A percentile compares a stretch with the other conserved stretches of the same genome.
Conservation (phyloP, 2,888 invertebrate species). For the Cataglyphis albicans region DNA sequence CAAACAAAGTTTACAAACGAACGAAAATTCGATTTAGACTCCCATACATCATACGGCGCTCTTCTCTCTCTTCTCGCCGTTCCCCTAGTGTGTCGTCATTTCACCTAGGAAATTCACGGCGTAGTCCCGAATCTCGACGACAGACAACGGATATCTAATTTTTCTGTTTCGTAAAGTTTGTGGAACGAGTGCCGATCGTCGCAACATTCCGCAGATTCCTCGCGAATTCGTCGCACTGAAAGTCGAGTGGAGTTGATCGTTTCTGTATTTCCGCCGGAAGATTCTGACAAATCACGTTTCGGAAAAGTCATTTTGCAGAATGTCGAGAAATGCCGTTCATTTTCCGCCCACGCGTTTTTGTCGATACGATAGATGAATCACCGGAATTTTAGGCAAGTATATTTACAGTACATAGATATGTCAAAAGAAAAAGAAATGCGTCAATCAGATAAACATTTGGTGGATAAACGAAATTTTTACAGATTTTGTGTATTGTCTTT, state of each 20-base stretch:
- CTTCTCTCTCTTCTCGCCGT: constrained; percentile 51
- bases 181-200: constrained; percentile 65
- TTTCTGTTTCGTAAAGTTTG: constrained; percentile 80
- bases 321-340: constrained; percentile 62
- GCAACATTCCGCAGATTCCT: constrained; percentile 76
- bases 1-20: constrained; percentile 83
- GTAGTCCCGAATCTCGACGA: constrained; percentile 69
- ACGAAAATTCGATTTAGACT: constrained; percentile 83
- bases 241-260: constrained; percentile 62
- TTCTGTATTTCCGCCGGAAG: constrained; percentile 62
- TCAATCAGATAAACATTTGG: not conserved
- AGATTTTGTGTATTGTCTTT: not conserved
- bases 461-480: not conserved
- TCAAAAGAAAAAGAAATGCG: not conserved
- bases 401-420: not conserved
- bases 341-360: constrained; percentile 8
- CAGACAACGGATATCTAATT: constrained; percentile 78
- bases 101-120: constrained; percentile 74
- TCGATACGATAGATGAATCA: constrained; percentile 21
- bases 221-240: constrained; percentile 57
- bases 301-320: constrained; percentile 48
- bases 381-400: not conserved
- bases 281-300: constrained; percentile 53
- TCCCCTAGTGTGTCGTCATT: constrained; percentile 47
- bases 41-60: constrained; percentile 80